Evolutionary conservation across 2,888 invertebrate genomes (phyloP).

Genomic region (Leptinotarsa rubiginosa): DNA sequence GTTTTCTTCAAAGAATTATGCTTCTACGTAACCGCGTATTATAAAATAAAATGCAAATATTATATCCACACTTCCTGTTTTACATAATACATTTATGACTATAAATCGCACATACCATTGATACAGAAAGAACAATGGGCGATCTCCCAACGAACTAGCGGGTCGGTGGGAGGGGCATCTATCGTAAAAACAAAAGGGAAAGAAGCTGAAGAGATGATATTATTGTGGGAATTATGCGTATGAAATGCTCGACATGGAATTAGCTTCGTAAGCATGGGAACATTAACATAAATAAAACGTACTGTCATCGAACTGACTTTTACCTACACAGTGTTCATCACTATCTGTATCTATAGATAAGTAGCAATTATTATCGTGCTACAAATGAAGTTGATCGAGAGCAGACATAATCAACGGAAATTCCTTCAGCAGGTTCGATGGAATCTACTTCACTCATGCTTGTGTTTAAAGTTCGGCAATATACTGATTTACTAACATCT

Average conservation of each 20-base stretch:
- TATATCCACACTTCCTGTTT: constrained; percentile 33
- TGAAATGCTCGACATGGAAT: constrained; percentile 47
- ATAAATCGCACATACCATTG: constrained; percentile 10
- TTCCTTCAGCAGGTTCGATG: neutral
- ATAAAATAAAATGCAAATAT: constrained; percentile 32
- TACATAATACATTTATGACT: constrained; percentile 19
- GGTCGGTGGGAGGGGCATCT: constrained; percentile 6
- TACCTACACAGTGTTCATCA: constrained; percentile 32
- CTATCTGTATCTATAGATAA: constrained; percentile 19
- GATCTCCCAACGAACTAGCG: neutral
- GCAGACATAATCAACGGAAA: neutral
- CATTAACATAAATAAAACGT: constrained; percentile 46
- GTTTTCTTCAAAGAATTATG: constrained; percentile 32
- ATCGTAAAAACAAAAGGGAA: neutral
- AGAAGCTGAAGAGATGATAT: neutral
- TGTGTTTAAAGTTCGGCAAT: no score
- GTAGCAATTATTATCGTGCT: constrained; percentile 5
- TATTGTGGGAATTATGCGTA: constrained; percentile 29
- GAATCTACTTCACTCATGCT: neutral
- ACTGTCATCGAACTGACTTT: constrained; percentile 32
- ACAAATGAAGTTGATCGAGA: neutral
- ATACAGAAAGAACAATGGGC: constrained; percentile 14
- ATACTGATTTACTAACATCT: no score
- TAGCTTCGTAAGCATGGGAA: constrained; percentile 47
- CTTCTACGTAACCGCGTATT: constrained; percentile 27